Evolutionary conservation across 2,113 vertebrate genomes (phyloP).

Genomic region (Ammodytes marinus): DNA sequence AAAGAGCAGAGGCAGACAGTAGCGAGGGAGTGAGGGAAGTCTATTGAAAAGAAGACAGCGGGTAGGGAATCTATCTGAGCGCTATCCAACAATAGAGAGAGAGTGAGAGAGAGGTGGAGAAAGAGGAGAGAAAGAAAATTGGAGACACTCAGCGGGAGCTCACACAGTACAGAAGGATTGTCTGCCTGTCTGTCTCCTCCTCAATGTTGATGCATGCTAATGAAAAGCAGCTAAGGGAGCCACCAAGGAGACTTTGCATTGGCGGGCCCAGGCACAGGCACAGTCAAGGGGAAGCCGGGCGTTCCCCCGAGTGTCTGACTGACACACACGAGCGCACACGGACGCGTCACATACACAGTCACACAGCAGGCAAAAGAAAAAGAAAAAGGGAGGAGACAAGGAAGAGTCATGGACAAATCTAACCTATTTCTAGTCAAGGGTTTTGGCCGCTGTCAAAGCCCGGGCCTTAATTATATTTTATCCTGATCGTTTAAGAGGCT

Average conservation of each 20-base stretch:
- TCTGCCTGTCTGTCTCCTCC: slow-evolving; percentile 13
- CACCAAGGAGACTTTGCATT: slow-evolving; percentile 54
- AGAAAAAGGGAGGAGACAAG: slow-evolving; percentile 44
- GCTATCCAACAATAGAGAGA: slow-evolving; percentile 29
- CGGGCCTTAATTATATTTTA: slow-evolving; percentile 55
- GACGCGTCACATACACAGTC: slow-evolving; percentile 2
- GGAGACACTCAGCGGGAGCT: slow-evolving; percentile 53
- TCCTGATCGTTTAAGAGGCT: slow-evolving; percentile 50
- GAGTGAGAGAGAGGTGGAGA: slow-evolving; percentile 20
- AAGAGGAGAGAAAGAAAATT: slow-evolving; percentile 42
- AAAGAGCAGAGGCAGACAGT: slow-evolving; percentile 34
- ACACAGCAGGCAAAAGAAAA: slow-evolving; percentile 23
- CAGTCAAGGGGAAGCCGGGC: slow-evolving; percentile 20
- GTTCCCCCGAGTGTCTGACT: slow-evolving; percentile 54
- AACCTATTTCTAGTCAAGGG: slow-evolving; percentile 73
- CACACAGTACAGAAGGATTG: background rate
- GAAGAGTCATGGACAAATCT: slow-evolving; percentile 61
- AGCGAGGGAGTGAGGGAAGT: slow-evolving; percentile 6
- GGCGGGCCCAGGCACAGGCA: slow-evolving; percentile 35
- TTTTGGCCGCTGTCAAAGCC: slow-evolving; percentile 47
- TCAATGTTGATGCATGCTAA: slow-evolving; percentile 59
- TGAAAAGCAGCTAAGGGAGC: slow-evolving; percentile 70
- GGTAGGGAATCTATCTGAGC: slow-evolving; percentile 13
- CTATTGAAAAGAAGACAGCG: slow-evolving; percentile 17
- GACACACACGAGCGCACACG: slow-evolving; percentile 24